phyloP scores from a whole-genome alignment of 64 coral and sea anemone species.

The Montipora capricornis region DNA sequence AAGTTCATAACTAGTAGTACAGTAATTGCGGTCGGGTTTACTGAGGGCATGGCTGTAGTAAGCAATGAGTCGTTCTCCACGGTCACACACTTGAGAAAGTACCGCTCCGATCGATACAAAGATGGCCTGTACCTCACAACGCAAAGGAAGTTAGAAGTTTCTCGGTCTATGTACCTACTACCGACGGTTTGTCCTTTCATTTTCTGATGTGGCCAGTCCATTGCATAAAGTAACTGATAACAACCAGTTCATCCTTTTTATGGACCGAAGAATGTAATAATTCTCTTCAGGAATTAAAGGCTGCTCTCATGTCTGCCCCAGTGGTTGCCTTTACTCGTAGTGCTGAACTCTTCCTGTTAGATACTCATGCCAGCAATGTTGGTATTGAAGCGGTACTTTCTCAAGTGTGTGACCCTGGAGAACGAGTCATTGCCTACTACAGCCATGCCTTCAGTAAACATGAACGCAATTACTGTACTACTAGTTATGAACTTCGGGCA shows the following conservation, averaged over 20 bases:
- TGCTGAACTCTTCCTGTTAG: neutral
- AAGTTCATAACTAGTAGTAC: constrained; percentile 25
- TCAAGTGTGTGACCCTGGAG: constrained; percentile 26
- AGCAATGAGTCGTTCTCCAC: constrained; percentile 24
- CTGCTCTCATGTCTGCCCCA: constrained; percentile 10
- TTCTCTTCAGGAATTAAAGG: constrained; percentile 18
- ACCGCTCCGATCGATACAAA: neutral
- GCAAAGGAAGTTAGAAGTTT: constrained; percentile 18
- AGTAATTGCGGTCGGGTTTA: neutral
- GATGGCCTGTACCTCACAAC: constrained; percentile 12
- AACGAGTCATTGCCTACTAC: constrained; percentile 49
- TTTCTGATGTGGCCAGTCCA: neutral
- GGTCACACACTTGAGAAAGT: constrained; percentile 44
- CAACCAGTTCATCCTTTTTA: neutral
- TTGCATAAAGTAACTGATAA: constrained; percentile 23
- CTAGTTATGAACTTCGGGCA: constrained; percentile 41
- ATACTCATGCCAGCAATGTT: constrained; percentile 33
- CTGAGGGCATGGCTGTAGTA: constrained; percentile 40
- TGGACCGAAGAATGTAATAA: constrained; percentile 39
- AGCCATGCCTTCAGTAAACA: neutral
- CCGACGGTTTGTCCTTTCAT: neutral
- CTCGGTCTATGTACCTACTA: constrained; percentile 33
- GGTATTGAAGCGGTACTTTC: constrained; percentile 37
- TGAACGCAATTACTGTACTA: neutral
- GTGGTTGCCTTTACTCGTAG: neutral